Evolutionary conservation across 1,140 invertebrate species (phyloP).

Genomic region (Ostrea edulis): DNA sequence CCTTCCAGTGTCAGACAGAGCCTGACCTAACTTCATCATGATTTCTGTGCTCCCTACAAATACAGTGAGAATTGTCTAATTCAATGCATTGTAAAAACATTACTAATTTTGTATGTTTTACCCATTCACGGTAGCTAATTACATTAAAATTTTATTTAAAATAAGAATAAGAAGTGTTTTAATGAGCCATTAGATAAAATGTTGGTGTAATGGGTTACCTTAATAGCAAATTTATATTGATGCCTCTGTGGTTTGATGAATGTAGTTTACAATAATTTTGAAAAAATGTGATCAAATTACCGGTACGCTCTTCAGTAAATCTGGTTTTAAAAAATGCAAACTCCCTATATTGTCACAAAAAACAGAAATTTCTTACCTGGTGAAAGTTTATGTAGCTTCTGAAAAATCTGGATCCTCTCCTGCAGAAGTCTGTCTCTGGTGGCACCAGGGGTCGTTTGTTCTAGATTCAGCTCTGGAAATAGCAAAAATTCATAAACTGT

Average conservation of each 20-base stretch:
- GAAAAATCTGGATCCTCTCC: constrained; percentile 53
- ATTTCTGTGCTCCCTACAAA: constrained; percentile 70
- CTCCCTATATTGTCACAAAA: background rate
- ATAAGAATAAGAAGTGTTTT: too few relatives aligned
- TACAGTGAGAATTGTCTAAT: background rate
- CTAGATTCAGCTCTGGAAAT: background rate
- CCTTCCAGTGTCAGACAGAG: constrained; percentile 60
- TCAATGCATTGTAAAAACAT: background rate
- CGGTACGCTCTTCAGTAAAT: too few relatives aligned
- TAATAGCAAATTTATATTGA: too few relatives aligned
- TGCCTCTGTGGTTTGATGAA: too few relatives aligned
- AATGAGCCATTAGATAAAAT: too few relatives aligned
- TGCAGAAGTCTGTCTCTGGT: constrained; percentile 36
- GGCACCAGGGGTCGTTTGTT: background rate
- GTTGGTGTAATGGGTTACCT: too few relatives aligned
- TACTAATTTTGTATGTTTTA: too few relatives aligned
- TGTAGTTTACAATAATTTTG: too few relatives aligned
- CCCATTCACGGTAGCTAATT: too few relatives aligned
- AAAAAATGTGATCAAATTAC: too few relatives aligned
- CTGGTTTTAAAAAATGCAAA: too few relatives aligned
- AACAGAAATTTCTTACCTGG: constrained; percentile 58
- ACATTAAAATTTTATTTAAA: too few relatives aligned
- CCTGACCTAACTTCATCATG: constrained; percentile 63
- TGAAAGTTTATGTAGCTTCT: constrained; percentile 54
- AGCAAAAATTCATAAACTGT: background rate